Evolutionary conservation across 2,113 vertebrate species (phyloP), one percentile per base, ranked within the genome.

Genomic region (Oryzias melastigma): DNA sequence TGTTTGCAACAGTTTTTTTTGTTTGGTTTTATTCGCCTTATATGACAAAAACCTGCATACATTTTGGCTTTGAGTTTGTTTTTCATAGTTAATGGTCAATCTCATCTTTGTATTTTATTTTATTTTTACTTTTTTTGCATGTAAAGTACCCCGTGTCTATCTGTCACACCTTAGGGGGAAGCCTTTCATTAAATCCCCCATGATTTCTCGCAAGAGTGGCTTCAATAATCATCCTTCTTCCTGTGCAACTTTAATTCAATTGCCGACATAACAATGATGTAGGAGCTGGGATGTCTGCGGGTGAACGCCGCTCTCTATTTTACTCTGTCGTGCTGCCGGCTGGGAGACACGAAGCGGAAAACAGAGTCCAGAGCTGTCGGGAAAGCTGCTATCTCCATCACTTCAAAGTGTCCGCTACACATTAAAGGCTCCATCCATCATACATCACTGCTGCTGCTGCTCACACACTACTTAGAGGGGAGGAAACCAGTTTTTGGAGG

Each of bases 321-420:
- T 24, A 61, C 52, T 66, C 62, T 16, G 54, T 71, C n/a, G 20
- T 20, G 35, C 59, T 22, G 52, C 70, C 3, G 27, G 50, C 65
- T 74, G 71, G 66, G 73, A 78, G 72, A 81, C 67, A 78, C 22
- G 40, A 59, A 65, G 83, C 66, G 55, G 77, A 83, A 85, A 81
- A 80, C 81, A 71, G 71, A 78, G 81, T 81, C 77, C 75, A 73
- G 55, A 82, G 77, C 83, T 85, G 81, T 85, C 78, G 58, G 68
- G 66, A 54, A 70, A 78, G 81, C 76, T 66, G 75, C 75, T 70
- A 80, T 83, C 81, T 82, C 62, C 54, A 80, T 83, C 71, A 75
- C 77, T 78, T 84, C 75, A 78, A 81, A 82, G 77, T 60, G 75
- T 75, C 58, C 77, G 54, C 17, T 61, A 17, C 69, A 71, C 76